Percentiles rank a stretch among this genome's conserved stretches.
Evolutionary conservation across 2,888 invertebrate species (phyloP).

Genomic region (Caenorhabditis parvicauda): DNA sequence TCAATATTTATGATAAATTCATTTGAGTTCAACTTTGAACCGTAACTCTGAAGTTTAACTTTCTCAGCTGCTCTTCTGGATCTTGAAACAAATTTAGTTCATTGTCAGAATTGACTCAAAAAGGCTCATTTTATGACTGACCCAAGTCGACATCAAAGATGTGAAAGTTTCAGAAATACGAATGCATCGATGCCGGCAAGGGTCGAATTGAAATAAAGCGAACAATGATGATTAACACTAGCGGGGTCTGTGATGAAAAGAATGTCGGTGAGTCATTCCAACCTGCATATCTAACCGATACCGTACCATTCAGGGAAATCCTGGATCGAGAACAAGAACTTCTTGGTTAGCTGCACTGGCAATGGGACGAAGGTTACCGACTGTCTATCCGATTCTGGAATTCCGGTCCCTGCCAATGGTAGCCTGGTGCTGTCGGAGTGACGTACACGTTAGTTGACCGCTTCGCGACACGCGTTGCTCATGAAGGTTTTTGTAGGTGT

Average conservation of each 20-base stretch:
- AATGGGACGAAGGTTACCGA: conserved; percentile 33
- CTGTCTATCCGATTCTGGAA: conserved; percentile 43
- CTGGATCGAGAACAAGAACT: conserved; percentile 39
- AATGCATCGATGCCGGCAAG: conserved; percentile 32
- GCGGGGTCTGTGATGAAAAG: conserved; percentile 36
- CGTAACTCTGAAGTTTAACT: too few relatives aligned
- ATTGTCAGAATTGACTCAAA: too few relatives aligned
- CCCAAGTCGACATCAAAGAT: too few relatives aligned
- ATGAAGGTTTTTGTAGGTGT: conserved; percentile 17
- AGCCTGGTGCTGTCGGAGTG: conserved; percentile 26
- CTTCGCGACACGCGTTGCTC: background rate
- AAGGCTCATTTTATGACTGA: too few relatives aligned
- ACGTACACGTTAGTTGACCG: conserved; percentile 21
- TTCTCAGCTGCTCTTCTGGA: too few relatives aligned
- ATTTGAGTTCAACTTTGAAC: too few relatives aligned
- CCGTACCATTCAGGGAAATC: conserved; percentile 13
- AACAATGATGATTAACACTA: conserved; percentile 30
- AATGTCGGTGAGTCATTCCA: conserved; percentile 20
- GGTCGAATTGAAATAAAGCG: conserved; percentile 39
- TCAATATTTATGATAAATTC: too few relatives aligned
- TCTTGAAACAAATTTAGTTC: too few relatives aligned
- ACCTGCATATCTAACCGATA: background rate
- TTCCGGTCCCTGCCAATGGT: conserved; percentile 30
- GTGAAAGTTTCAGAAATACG: conserved; percentile 43
- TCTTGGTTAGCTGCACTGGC: conserved; percentile 38